A percentile compares a stretch with the other conserved stretches of the same genome.
These are phyloP conservation scores for Syrista parreyssii DNA, from an alignment of 2,888 invertebrate genomes.

Conservation along the genomic window DNA sequence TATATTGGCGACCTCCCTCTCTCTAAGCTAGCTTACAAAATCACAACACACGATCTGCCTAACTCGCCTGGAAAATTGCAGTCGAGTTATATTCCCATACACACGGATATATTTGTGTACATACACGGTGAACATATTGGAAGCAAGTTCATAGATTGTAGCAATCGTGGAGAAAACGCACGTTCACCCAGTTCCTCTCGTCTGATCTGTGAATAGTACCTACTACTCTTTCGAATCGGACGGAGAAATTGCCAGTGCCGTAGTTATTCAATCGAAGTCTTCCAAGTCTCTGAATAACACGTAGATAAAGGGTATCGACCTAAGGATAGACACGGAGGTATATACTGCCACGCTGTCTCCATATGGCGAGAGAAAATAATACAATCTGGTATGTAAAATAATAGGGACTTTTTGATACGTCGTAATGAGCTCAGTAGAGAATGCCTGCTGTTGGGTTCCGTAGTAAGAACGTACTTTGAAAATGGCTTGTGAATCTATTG, in stretches of 20 bases:
- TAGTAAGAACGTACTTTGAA: too few relatives aligned
- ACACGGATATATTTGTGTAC: background rate
- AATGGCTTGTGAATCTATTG: background rate
- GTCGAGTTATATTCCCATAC: background rate
- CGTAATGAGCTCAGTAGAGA: background rate
- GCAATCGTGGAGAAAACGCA: background rate
- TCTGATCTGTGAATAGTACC: background rate
- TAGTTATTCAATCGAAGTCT: background rate
- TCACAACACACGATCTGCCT: background rate
- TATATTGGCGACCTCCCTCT: slow-evolving; percentile 10
- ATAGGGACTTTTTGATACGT: background rate
- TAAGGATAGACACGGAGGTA: background rate
- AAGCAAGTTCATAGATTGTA: background rate
- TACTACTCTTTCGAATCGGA: background rate
- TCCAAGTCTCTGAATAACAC: background rate
- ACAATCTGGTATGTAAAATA: background rate
- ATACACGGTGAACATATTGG: background rate
- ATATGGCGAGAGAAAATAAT: background rate
- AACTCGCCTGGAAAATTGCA: slow-evolving; percentile 19
- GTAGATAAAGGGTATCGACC: background rate
- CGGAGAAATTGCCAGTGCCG: background rate
- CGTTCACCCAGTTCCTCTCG: background rate
- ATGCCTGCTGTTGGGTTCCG: background rate
- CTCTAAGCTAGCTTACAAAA: background rate
- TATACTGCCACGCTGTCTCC: background rate